Base-by-base conservation (phyloP, 1,140 invertebrate genomes). In the Drosophila azteca region DNA sequence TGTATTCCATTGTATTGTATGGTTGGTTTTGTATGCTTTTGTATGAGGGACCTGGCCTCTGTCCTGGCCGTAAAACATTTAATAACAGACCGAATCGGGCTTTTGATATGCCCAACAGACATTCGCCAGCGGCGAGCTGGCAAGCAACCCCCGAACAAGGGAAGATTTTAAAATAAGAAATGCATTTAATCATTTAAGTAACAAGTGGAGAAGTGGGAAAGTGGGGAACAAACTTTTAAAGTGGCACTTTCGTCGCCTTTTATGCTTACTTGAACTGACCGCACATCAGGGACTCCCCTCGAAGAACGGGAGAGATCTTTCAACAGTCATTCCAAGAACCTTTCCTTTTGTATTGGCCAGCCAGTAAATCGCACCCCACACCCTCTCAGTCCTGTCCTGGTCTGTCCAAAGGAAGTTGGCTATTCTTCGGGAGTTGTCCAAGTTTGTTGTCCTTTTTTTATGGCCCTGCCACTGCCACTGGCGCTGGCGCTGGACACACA, bases 231-330 rank as follows among this genome's bases (percentile, higher is more conserved):
- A 53, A 77, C 69, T 74, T 88, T 72, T 76, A 62, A 87, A 88
- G 83, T 87, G 83, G 60, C 83, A 87, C 83, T 87, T 87, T 87
- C 77, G 83, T 88, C 83, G 83, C 83, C 82, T 88, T 87, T 87
- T 87, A 87, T 88, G 82, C 64, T 83, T 79, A 72, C 82, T 84
- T 79, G 80, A 84, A 70, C 80, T 57, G 46, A 69, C 77, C 62
- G 57, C 50, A 65, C 64, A 74, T 31, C 8, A 9, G 31, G 31
- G 31, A 7, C 9, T 17, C 17, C 17, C 5, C 4, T 7, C 20
- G 20, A 45, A 71, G 59, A 75, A 85, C 17, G 17, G 17, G 17
- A 20, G 17, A 78, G 77, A 81, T 59, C 48, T 41, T 55, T 45
- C 64, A 17, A 17, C 50, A 65, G 58, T 64, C 62, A 29, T n/a